These are phyloP conservation scores for Pseudoips prasinana DNA, from an alignment of 2,888 invertebrate species.

Conservation along the genomic window DNA sequence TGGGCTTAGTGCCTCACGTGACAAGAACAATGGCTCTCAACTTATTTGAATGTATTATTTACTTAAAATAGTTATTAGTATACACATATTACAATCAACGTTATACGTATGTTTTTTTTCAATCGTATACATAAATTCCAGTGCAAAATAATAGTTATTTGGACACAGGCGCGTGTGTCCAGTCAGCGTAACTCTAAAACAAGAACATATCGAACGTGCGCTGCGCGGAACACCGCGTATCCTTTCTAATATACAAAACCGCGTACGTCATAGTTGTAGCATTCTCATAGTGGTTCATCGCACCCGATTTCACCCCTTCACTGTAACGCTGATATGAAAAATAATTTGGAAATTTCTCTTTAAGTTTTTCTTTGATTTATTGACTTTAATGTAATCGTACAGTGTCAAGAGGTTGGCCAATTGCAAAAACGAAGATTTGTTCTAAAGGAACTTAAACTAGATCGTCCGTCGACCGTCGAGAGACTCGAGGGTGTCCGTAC, in stretches of 20 bases:
- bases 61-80: constrained; percentile 75
- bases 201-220: constrained; percentile 34
- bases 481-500: constrained; percentile 42
- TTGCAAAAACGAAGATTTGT: constrained; percentile 83
- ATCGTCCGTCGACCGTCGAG: constrained; percentile 37
- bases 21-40: constrained; percentile 41
- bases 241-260: constrained; percentile 32
- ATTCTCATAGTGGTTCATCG: constrained; percentile 39
- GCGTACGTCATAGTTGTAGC: constrained; percentile 16
- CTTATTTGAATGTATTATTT: constrained; percentile 50
- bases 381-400: constrained; percentile 65
- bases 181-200: constrained; percentile 41
- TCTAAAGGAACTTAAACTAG: constrained; percentile 74
- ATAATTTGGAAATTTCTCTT: constrained; percentile 42
- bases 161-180: constrained; percentile 68
- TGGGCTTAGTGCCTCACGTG: constrained; percentile 37
- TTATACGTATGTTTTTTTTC: constrained; percentile 76
- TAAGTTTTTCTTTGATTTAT: constrained; percentile 37
- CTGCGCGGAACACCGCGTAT: constrained; percentile 19
- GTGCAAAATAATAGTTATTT: constrained; percentile 65
- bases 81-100: constrained; percentile 81
- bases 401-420: constrained; percentile 81
- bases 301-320: constrained; percentile 78
- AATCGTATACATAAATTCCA: constrained; percentile 81
- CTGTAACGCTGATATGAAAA: constrained; percentile 62